A percentile compares a stretch with the other conserved stretches of the same genome.
Conservation (phyloP, 2,113 vertebrate species). For the Tachuris rubrigastra region DNA sequence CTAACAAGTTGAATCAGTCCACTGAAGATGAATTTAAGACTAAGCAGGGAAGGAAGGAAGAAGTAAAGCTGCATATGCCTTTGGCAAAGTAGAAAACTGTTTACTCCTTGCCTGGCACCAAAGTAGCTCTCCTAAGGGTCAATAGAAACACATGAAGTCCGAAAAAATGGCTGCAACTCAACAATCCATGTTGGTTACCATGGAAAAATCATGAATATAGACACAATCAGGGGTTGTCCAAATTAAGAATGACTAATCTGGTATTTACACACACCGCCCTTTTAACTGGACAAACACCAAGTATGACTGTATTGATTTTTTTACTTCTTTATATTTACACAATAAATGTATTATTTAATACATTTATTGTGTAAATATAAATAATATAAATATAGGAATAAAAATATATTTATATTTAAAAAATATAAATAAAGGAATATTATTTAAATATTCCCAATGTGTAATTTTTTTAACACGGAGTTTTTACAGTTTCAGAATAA, state of each 20-base stretch:
- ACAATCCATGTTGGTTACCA: conserved; percentile 5
- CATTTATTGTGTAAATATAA: too few relatives aligned
- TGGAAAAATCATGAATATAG: conserved; percentile 39
- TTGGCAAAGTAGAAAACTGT: background rate
- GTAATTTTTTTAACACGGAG: background rate
- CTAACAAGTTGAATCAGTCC: background rate
- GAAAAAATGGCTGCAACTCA: background rate
- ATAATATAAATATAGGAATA: too few relatives aligned
- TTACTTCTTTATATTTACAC: background rate
- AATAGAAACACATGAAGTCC: background rate
- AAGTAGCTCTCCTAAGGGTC: conserved; percentile 1
- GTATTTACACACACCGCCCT: background rate
- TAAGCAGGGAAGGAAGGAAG: background rate
- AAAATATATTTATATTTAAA: background rate
- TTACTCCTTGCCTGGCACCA: background rate
- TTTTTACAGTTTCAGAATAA: background rate
- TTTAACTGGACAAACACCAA: conserved; percentile 21
- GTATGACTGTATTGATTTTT: background rate
- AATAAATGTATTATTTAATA: too few relatives aligned
- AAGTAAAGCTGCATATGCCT: background rate
- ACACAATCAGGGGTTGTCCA: background rate
- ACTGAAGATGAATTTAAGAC: background rate
- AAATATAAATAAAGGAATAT: background rate
- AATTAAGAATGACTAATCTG: conserved; percentile 38
- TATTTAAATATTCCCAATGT: background rate